These are phyloP conservation scores for Pachypanchax playfairii DNA, from an alignment of 2,113 vertebrate species.

Conservation along the genomic window DNA sequence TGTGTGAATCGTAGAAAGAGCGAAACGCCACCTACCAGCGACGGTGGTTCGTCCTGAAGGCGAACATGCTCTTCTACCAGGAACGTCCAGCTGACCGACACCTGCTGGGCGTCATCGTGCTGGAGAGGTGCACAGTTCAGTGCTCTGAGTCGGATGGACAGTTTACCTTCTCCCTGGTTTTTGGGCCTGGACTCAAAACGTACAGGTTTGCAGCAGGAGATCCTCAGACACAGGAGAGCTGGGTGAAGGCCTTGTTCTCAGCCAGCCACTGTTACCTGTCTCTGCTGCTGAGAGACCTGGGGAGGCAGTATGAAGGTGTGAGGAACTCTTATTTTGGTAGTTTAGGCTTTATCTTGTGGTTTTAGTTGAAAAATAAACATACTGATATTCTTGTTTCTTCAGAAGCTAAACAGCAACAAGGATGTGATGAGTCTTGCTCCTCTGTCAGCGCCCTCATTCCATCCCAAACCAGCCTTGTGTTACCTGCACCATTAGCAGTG, in stretches of 20 bases:
- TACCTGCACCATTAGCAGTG: conserved; percentile 15
- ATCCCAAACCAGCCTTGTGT: conserved; percentile 32
- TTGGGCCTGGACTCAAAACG: conserved; percentile 60
- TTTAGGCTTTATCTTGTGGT: too few species aligned
- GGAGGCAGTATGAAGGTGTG: conserved; percentile 73
- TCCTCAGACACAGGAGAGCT: conserved; percentile 68
- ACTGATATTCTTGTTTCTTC: conserved; percentile 21
- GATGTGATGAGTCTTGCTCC: conserved; percentile 27
- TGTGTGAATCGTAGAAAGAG: conserved; percentile 51
- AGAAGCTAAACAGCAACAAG: conserved; percentile 71
- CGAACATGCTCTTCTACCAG: conserved; percentile 84
- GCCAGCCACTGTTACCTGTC: conserved; percentile 78
- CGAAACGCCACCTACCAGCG: conserved; percentile 75
- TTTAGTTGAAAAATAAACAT: too few species aligned
- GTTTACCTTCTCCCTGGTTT: conserved; percentile 76
- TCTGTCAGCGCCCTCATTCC: conserved; percentile 21
- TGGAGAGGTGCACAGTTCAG: conserved; percentile 82
- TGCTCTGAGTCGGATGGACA: conserved; percentile 59
- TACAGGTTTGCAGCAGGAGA: conserved; percentile 80
- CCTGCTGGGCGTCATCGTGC: conserved; percentile 79
- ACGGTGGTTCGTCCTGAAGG: conserved; percentile 81
- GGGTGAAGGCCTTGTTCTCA: conserved; percentile 76
- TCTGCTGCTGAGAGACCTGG: conserved; percentile 73
- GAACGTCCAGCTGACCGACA: conserved; percentile 75
- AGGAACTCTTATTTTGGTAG: neutral